A percentile compares a stretch with the other conserved stretches of the same genome.
These are phyloP conservation scores for Oreohelix idahoensis DNA, from an alignment of 1,140 invertebrate species.

Conservation along the genomic window DNA sequence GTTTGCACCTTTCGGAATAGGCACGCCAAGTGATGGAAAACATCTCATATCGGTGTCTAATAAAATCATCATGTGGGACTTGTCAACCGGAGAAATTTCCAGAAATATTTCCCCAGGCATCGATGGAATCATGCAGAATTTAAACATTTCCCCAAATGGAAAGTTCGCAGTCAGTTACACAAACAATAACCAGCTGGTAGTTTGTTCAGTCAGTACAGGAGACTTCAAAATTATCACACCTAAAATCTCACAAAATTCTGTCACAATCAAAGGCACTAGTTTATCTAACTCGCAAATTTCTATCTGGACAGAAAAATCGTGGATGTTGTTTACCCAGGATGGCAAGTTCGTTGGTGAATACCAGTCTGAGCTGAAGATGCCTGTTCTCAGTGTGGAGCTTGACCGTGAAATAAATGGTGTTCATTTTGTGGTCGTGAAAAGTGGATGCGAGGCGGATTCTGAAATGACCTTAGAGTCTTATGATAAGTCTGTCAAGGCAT, in stretches of 20 bases:
- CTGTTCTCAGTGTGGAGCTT: conserved; percentile 56
- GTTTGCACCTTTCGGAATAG: conserved; percentile 96
- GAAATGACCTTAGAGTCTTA: conserved; percentile 67
- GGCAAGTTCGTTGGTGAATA: conserved; percentile 55
- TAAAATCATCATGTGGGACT: conserved; percentile 96
- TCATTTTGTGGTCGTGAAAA: conserved; percentile 62
- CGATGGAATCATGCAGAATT: conserved; percentile 92
- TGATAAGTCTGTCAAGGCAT: conserved; percentile 76
- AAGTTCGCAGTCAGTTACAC: conserved; percentile 96
- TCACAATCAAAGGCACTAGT: conserved; percentile 58
- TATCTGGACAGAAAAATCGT: conserved; percentile 62
- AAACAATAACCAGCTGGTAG: conserved; percentile 88
- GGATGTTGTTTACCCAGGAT: conserved; percentile 64
- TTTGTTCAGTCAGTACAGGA: conserved; percentile 70
- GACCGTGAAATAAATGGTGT: conserved; percentile 47
- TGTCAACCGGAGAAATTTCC: conserved; percentile 74
- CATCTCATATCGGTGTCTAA: conserved; percentile 97
- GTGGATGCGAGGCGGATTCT: conserved; percentile 57
- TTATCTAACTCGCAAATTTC: conserved; percentile 64
- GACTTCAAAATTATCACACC: conserved; percentile 86
- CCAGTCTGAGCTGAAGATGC: conserved; percentile 62
- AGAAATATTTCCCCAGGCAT: conserved; percentile 87
- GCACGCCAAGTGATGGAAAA: conserved; percentile 90
- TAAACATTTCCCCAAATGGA: conserved; percentile 94
- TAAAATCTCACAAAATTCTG: conserved; percentile 78